Conservation (phyloP, 2,113 vertebrate genomes). For the Melospiza georgiana region DNA sequence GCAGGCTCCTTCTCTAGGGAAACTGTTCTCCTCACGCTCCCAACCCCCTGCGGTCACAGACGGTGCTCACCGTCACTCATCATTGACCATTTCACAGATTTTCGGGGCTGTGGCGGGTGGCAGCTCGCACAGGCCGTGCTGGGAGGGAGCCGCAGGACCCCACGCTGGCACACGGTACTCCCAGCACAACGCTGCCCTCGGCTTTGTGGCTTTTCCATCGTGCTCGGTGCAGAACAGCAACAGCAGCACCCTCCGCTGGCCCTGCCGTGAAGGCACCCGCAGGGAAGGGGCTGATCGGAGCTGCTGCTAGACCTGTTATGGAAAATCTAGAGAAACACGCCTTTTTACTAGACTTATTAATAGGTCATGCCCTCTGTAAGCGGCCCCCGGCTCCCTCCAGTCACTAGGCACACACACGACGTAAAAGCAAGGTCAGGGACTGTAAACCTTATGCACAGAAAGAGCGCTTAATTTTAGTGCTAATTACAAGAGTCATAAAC, state of each 20-base stretch:
- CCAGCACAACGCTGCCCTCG: rapidly evolving
- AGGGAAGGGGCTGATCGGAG: neutral
- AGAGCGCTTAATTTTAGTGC: neutral
- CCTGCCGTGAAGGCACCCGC: neutral
- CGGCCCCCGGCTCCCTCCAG: neutral
- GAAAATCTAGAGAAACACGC: neutral
- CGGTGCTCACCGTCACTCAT: neutral
- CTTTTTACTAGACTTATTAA: neutral
- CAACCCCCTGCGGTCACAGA: rapidly evolving
- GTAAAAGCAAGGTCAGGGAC: neutral
- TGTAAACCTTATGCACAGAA: neutral
- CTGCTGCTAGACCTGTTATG: rapidly evolving
- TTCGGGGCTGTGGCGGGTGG: neutral
- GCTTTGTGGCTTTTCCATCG: rapidly evolving
- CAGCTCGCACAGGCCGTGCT: neutral
- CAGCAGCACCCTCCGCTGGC: constrained; percentile 51
- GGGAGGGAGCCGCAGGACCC: neutral
- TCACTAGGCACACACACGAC: neutral
- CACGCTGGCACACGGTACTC: rapidly evolving
- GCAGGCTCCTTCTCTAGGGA: neutral
- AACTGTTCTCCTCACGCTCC: neutral
- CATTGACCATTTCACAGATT: neutral
- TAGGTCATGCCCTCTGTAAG: neutral
- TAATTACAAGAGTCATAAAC: neutral
- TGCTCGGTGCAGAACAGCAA: neutral